These are phyloP conservation scores for Anagrus nilaparvatae DNA, from an alignment of 1,140 invertebrate genomes.

Conservation along the genomic window DNA sequence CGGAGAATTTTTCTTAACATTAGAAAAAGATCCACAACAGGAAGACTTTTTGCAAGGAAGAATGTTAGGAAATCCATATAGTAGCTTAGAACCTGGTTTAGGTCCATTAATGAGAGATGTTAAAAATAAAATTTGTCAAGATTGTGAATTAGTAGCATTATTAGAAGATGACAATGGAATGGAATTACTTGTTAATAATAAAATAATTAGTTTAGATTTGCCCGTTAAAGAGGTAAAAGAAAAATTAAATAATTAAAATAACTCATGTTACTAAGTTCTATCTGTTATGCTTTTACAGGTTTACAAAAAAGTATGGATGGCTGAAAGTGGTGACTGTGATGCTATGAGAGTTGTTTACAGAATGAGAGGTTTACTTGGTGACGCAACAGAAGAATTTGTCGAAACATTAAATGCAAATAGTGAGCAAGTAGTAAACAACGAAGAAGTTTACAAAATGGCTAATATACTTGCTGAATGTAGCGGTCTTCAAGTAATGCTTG, in stretches of 20 bases:
- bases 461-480: slow-evolving; percentile 69
- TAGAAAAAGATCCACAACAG: slow-evolving; percentile 97
- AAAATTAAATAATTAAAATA: slow-evolving; percentile 1
- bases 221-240: slow-evolving; percentile 83
- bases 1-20: slow-evolving; percentile 89
- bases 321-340: slow-evolving; percentile 76
- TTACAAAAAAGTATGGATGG: slow-evolving; percentile 77
- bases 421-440: slow-evolving; percentile 85
- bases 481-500: slow-evolving; percentile 64
- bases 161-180: slow-evolving; percentile 97
- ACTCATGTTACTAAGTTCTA: slow-evolving; percentile 4
- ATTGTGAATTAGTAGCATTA: slow-evolving; percentile 93
- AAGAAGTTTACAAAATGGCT: slow-evolving; percentile 81
- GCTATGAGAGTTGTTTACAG: slow-evolving; percentile 98
- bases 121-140: slow-evolving; percentile 96
- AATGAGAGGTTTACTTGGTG: slow-evolving; percentile 92
- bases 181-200: slow-evolving; percentile 97
- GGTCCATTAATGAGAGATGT: slow-evolving; percentile 96
- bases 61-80: slow-evolving; percentile 97
- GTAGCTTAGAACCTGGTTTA: slow-evolving; percentile 82
- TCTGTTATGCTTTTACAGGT: slow-evolving; percentile 26
- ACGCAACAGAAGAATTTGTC: slow-evolving; percentile 97
- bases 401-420: slow-evolving; percentile 85
- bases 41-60: slow-evolving; percentile 96
- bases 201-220: slow-evolving; percentile 94